Base-by-base conservation (phyloP, 2,888 invertebrate genomes). In the Mythimna loreyi region DNA sequence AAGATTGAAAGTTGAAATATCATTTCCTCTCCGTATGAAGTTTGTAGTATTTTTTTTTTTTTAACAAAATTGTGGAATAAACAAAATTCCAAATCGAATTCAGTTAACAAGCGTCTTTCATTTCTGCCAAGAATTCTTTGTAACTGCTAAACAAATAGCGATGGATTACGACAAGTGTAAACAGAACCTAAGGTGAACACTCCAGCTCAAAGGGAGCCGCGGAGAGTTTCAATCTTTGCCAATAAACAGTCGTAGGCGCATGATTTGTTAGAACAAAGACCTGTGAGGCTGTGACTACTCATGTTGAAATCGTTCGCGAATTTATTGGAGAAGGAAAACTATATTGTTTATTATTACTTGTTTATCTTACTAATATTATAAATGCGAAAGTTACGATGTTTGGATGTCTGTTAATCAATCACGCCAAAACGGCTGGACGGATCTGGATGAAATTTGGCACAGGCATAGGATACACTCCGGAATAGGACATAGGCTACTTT, bases 161-260 rank as follows among this genome's bases (percentile, higher is more conserved):
- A 75, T 65, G 75, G 75, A 62, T 79, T 75, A 61, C 53, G 60
- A 58, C 50, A 58, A 77, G 52, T 63, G 56, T 71, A 79, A 78
- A 78, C 78, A 67, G 36, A 64, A 40, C 23, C 23, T 64, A 67
- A 74, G 62, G 75, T 77, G 53, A 78, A 74, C 64, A 80, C 60
- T 72, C 56, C 43, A 47, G 69, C 71, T 86, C 85, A 87, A 89
- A 87, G 82, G 82, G 82, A 76, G 66, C 80, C 79, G 86, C 72
- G n/a, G 19, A 67, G 49, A 74, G 57, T 53, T 81, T 83, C 76
- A 79, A 72, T 62, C 68, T 73, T 84, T 76, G 87, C 85, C 75
- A 86, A 90, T 90, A 90, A 88, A 89, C 88, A 87, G 66, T 80
- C 78, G 63, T 72, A 67, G n/a, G 55, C 61, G 65, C 67, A 72